Percentiles rank a stretch among this genome's conserved stretches.
Evolutionary conservation across 1,140 invertebrate species (phyloP).

Genomic region (Drosophila virilis): DNA sequence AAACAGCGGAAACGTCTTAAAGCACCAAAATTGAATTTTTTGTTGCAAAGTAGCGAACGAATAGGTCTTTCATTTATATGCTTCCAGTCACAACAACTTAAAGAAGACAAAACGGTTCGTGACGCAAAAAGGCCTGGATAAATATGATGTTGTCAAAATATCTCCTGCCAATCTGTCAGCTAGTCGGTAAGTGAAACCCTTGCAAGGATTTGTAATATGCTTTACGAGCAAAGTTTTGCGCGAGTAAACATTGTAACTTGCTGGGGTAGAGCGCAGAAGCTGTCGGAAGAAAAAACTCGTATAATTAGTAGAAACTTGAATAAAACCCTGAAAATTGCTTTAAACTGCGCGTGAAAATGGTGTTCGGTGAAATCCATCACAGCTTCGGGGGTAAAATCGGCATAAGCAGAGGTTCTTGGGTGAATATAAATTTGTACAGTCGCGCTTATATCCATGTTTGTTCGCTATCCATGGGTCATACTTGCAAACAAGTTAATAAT

Average conservation of each 20-base stretch:
- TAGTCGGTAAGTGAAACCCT: conserved; percentile 54
- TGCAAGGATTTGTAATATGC: conserved; percentile 59
- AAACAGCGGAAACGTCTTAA: not conserved
- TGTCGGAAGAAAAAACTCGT: conserved; percentile 36
- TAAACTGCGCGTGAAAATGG: conserved; percentile 72
- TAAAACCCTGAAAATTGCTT: conserved; percentile 71
- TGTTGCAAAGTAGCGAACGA: not conserved
- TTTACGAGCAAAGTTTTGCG: conserved; percentile 68
- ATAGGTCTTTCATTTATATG: not conserved
- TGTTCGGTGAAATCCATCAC: conserved; percentile 1
- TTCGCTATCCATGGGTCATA: not conserved
- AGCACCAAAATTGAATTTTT: not conserved
- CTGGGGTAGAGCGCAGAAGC: not conserved
- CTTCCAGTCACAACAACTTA: not conserved
- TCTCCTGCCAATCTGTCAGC: conserved; percentile 27
- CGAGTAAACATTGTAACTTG: conserved; percentile 20
- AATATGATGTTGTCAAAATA: conserved; percentile 49
- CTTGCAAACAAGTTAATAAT: not conserved
- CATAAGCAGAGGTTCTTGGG: too few species aligned
- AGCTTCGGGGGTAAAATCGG: too few species aligned
- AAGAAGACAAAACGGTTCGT: not conserved
- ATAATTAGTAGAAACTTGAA: conserved; percentile 73
- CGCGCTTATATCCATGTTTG: not conserved
- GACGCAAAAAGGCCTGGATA: not conserved
- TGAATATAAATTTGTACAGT: not conserved